Evolutionary conservation across 2,888 invertebrate genomes (phyloP), one percentile per base, ranked within the genome.

Genomic region (Trachelus stipa): DNA sequence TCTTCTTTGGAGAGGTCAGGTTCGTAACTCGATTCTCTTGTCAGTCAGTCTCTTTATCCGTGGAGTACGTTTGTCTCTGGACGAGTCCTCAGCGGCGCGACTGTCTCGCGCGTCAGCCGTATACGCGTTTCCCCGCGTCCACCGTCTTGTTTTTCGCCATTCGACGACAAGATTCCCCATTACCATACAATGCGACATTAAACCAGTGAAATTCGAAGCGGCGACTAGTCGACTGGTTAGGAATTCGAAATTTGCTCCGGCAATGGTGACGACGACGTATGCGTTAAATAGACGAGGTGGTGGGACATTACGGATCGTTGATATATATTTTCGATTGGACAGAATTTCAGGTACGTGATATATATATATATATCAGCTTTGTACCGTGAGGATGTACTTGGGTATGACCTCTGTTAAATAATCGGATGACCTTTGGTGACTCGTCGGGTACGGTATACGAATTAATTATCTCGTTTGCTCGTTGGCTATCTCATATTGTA

Each of bases 1-100:
- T 68, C 79, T 82, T 35, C 79, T 79, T 83, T 79, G 81, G 81
- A 77, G 77, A 84, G 83, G 83, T 85, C 83, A 83, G 81, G 83
- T 82, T 85, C 83, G 81, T 76, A 76, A 75, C 76, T 73, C 34
- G 15, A 56, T 74, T 78, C 81, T 77, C 78, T 77, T 79, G 77
- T 73, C 34, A 37, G 78, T 80, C 79, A 69, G 79, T 79, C 77
- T 75, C 71, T 11, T 69, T 77, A 76, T 73, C 79, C 73, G 75
- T 71, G 79, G 35, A 40, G 40, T 40, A 23, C 56, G 23, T 56
- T 56, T 56, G 56, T 56, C 56, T 40, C 40, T 9, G 9, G 56
- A 9, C 9, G 9, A 56, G 23, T 56, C 6, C 4, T 9, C 2
- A 23, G 56, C 23, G 56, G 40, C 15, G 15, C 40, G 40, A 40